Evolutionary conservation across 2,888 invertebrate species (phyloP).

Genomic region (Quadroppia sp.): DNA sequence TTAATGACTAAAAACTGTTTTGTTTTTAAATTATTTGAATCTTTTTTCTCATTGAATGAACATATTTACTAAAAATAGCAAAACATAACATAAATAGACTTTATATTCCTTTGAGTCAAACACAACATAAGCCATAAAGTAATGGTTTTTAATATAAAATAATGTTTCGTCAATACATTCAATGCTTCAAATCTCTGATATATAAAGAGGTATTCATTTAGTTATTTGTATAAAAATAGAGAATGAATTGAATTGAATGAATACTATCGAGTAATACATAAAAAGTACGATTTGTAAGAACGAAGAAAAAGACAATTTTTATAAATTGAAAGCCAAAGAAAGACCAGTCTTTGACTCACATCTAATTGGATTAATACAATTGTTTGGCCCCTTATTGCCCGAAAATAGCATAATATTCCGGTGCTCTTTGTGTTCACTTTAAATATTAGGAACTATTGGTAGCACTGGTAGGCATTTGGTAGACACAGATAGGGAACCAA

Average conservation of each 20-base stretch:
- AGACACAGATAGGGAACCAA: slow-evolving; percentile 29
- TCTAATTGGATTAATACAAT: slow-evolving; percentile 20
- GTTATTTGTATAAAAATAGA: neutral
- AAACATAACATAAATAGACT: slow-evolving; percentile 17
- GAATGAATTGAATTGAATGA: neutral
- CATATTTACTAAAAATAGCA: neutral
- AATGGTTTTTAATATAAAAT: slow-evolving; percentile 13
- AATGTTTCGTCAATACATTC: no score
- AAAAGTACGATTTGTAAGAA: slow-evolving; percentile 14
- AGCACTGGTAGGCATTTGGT: neutral
- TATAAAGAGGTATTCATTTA: neutral
- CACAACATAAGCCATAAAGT: slow-evolving; percentile 20
- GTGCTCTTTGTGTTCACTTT: neutral
- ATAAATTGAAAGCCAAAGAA: slow-evolving; percentile 28
- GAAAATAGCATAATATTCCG: neutral
- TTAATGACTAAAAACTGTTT: no score
- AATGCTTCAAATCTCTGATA: neutral
- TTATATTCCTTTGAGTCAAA: slow-evolving; percentile 21
- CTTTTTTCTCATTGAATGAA: neutral
- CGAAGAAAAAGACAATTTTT: neutral
- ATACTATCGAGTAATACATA: neutral
- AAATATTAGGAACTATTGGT: neutral
- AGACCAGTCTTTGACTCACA: neutral
- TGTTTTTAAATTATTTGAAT: neutral
- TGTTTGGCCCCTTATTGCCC: slow-evolving; percentile 2